Base-by-base conservation (phyloP, 2,888 invertebrate genomes). In the Geotrupes spiniger region DNA sequence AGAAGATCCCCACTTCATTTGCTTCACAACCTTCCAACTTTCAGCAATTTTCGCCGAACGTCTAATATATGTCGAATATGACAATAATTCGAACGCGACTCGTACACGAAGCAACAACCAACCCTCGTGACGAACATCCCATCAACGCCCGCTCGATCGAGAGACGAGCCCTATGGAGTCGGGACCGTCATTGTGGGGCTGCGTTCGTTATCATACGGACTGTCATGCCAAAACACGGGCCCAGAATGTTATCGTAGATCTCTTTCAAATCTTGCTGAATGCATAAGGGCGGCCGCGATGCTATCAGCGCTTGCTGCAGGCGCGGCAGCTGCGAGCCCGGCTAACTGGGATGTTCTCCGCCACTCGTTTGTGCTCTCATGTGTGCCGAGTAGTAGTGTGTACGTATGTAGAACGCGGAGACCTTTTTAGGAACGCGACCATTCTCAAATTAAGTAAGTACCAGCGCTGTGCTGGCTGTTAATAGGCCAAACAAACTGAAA, bases 241-340 rank as follows among this genome's bases (percentile, higher is more conserved):
- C 69, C 65, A 72, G 70, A 74, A 74, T 73, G 74, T 73, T 74
- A 74, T 74, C 74, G 64, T 58, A 59, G 68, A 74, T 74, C 74
- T 74, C 74, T 74, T 74, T 74, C 73, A 74, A 73, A 73, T 74
- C 72, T 72, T 69, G 71, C 70, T 74, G 72, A 74, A 74, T 74
- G 72, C 72, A 73, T 73, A 73, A 73, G 72, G 73, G 74, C 71
- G 70, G 71, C 67, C 66, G 66, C 63, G 72, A 71, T 71, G 64
- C 68, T 70, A 70, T 71, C 69, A 60, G 59, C 66, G 64, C 58
- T 66, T 63, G 69, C 68, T 69, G 67, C 66, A 69, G 68, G 68
- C 69, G 69, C 66, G 69, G 66, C 68, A 70, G 71, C 70, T 69
- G 71, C 67, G 65, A 61, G 57, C 54, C 54, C 57, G 51, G 53